Conservation (phyloP, 1,140 invertebrate species). For the Drosophila ficusphila region DNA sequence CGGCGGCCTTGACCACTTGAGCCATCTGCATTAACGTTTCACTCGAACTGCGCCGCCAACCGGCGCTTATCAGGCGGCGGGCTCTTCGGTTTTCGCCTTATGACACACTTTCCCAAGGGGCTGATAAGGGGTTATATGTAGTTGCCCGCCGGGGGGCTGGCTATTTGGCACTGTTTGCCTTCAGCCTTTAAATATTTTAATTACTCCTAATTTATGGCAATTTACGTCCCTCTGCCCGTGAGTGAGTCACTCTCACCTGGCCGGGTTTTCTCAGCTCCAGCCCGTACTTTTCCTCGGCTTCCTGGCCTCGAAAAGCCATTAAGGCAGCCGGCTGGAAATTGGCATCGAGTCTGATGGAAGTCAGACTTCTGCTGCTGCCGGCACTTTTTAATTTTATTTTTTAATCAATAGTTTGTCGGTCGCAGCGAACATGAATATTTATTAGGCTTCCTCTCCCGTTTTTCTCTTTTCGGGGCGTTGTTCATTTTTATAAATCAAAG, state of each 20-base stretch:
- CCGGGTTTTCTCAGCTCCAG: slow-evolving; percentile 6
- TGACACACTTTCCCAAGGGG: slow-evolving; percentile 76
- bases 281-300: slow-evolving; percentile 21
- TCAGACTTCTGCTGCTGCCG: slow-evolving; percentile 22
- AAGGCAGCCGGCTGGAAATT: slow-evolving; percentile 35
- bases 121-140: slow-evolving; percentile 69
- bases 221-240: slow-evolving; percentile 16
- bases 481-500: slow-evolving; percentile 74
- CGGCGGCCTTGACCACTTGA: slow-evolving; percentile 47
- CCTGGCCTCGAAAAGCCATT: slow-evolving; percentile 24
- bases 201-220: slow-evolving; percentile 72
- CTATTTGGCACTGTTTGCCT: slow-evolving; percentile 66
- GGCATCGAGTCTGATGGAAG: slow-evolving; percentile 36
- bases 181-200: slow-evolving; percentile 75
- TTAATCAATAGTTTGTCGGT: slow-evolving; percentile 50
- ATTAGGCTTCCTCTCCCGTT: slow-evolving; percentile 44
- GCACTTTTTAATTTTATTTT: slow-evolving; percentile 27
- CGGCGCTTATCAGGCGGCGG: slow-evolving; percentile 46
- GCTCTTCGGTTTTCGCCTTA: slow-evolving; percentile 54
- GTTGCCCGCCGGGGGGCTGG: slow-evolving; percentile 17
- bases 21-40: slow-evolving; percentile 77
- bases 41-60: slow-evolving; percentile 40
- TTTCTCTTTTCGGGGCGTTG: slow-evolving; percentile 63
- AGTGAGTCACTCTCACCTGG: slow-evolving; percentile 19
- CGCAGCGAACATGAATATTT: slow-evolving; percentile 65